Conservation (phyloP, 53 echinoderm and acorn worm species). For the Mesocentrotus franciscanus region DNA sequence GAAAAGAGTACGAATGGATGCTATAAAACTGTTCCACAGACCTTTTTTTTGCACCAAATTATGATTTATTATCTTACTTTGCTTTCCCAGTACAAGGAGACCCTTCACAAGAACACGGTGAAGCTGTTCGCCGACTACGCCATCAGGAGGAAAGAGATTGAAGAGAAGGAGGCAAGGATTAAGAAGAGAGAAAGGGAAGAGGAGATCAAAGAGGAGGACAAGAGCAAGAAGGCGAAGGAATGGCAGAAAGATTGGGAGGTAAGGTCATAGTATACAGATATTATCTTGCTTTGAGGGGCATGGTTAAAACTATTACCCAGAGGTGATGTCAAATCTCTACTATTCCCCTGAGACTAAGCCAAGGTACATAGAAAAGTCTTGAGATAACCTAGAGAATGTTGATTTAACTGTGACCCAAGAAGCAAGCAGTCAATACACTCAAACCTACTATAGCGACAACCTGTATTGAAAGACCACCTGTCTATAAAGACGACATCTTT, state of each 20-base stretch:
- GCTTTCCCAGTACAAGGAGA: constrained; percentile 81
- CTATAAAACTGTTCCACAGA: no score
- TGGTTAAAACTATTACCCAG: no score
- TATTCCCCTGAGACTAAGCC: no score
- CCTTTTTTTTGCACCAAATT: no score
- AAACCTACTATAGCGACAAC: no score
- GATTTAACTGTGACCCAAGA: no score
- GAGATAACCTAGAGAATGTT: no score
- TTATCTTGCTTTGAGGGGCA: background rate
- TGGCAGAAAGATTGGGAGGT: constrained; percentile 99
- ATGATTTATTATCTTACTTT: background rate
- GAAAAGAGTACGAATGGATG: no score
- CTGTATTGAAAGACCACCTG: no score
- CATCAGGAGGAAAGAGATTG: constrained; percentile 82
- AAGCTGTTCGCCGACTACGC: constrained; percentile 98
- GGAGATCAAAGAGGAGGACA: constrained; percentile 91
- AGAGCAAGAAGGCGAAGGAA: constrained; percentile 92
- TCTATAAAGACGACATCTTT: no score
- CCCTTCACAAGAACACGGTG: constrained; percentile 85
- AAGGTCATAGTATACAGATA: background rate
- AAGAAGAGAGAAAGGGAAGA: constrained; percentile 94
- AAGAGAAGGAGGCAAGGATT: constrained; percentile 87
- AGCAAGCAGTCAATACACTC: no score
- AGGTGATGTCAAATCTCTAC: background rate
- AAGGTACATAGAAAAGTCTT: no score